Conservation (phyloP, 1,140 invertebrate species). For the Planococcus citri region DNA sequence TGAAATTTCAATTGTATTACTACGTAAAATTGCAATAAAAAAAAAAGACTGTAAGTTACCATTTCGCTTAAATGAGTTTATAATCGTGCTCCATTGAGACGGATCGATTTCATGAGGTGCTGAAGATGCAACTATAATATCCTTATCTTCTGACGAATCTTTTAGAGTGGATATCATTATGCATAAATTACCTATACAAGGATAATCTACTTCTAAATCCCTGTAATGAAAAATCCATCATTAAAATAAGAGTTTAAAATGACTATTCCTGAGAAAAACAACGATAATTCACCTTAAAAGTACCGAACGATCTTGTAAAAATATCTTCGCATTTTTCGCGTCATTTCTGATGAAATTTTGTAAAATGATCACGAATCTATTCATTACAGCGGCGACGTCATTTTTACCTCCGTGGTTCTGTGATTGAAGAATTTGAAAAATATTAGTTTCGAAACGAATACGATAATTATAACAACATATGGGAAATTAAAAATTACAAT, state of each 20-base stretch:
- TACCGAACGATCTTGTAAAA: constrained; percentile 42
- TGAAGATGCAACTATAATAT: constrained; percentile 38
- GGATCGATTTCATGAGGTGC: constrained; percentile 31
- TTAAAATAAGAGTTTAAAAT: background rate
- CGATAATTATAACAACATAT: too few relatives aligned
- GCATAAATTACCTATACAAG: constrained; percentile 41
- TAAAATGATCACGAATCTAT: constrained; percentile 45
- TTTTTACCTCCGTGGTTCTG: constrained; percentile 49
- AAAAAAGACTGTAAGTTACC: constrained; percentile 31
- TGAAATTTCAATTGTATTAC: too few relatives aligned
- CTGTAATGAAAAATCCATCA: constrained; percentile 35
- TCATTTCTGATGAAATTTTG: constrained; percentile 48
- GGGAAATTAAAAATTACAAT: too few relatives aligned
- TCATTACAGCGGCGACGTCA: constrained; percentile 42
- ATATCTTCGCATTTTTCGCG: constrained; percentile 42
- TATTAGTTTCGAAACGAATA: constrained; percentile 11
- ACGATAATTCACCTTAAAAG: constrained; percentile 38
- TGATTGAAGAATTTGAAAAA: background rate
- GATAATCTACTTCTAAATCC: constrained; percentile 44
- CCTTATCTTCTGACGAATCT: constrained; percentile 31
- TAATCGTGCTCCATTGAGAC: constrained; percentile 37
- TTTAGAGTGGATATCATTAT: constrained; percentile 43
- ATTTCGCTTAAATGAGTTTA: constrained; percentile 37
- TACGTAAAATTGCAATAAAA: background rate
- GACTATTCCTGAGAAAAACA: background rate